Base-by-base conservation (phyloP, 2,888 invertebrate genomes). In the Spialia ferax region DNA sequence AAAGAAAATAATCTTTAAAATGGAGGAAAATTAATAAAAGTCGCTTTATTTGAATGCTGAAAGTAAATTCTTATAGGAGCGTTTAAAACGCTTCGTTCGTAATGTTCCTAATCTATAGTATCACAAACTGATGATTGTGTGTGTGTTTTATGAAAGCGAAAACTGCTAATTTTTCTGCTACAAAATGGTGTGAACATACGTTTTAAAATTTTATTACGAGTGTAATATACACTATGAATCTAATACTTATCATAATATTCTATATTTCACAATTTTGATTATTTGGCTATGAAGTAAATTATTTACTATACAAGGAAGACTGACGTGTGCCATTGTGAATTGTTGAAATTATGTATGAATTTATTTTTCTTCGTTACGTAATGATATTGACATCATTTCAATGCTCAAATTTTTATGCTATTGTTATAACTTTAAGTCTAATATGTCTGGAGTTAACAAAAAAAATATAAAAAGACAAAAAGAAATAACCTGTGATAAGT, bases 101-200 rank as follows among this genome's bases (percentile, higher is more conserved):
- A 57, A 54, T 18, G 6, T 20, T 15, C 63, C 32, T 6, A 18
- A 42, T 26, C 50, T 38, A 18, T 38, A 20, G 26, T 52, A 26
- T 59, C 50, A 65, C 35, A 50, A 65, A 42, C 50, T 65, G 57
- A 57, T 59, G n/a, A 57, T 64, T 35, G 59, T 65, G 52, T 57
- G n/a, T 15, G 10, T 57, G n/a, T 15, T 10, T 42, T 42, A 15
- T 15, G 15, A 42, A 42, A 42, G 42, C 15, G n/a, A n/a, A 42
- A 42, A 15, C 42, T 15, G 42, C 5, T 42, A 8, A 8, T n/a
- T 45, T 18, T 45, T 45, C 15, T 45, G 18, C 45, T 45, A 45
- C 18, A 18, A 45, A 45, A 52, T 52, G 52, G 52, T 52, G 52
- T 26, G 52, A 52, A n/a, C n/a, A n/a, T n/a, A n/a, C n/a, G n/a